A percentile compares a stretch with the other conserved stretches of the same genome.
Conservation (phyloP, 2,113 vertebrate species). For the Trinectes maculatus region DNA sequence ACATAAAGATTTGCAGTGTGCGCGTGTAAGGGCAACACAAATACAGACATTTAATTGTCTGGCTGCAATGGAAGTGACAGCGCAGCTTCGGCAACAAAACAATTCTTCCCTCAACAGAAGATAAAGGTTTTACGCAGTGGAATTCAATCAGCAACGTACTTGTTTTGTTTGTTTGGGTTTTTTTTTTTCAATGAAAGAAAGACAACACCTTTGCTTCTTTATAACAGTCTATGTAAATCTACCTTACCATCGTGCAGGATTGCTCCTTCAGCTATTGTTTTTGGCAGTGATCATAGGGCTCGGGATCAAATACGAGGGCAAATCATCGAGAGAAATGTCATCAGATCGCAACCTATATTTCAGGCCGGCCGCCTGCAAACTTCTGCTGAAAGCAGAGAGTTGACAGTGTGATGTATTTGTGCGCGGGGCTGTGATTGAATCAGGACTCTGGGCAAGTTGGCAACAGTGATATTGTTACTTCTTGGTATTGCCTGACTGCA, state of each 20-base stretch:
- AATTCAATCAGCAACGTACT: slow-evolving; percentile 35
- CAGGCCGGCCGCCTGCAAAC: slow-evolving; percentile 41
- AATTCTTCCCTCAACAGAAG: slow-evolving; percentile 25
- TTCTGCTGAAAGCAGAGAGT: slow-evolving; percentile 39
- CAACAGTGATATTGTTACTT: slow-evolving; percentile 63
- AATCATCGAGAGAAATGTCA: slow-evolving; percentile 33
- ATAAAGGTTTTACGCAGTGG: slow-evolving; percentile 37
- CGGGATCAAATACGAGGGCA: slow-evolving; percentile 25
- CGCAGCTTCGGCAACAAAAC: slow-evolving; percentile 35
- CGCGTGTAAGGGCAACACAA: slow-evolving; percentile 31
- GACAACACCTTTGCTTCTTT: slow-evolving; percentile 17
- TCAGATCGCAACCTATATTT: slow-evolving; percentile 35
- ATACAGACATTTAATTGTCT: slow-evolving; percentile 54
- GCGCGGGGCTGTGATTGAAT: slow-evolving; percentile 61
- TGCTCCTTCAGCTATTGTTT: slow-evolving; percentile 7
- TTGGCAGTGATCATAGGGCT: slow-evolving; percentile 35
- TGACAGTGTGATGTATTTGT: slow-evolving; percentile 51
- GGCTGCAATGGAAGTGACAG: slow-evolving; percentile 49
- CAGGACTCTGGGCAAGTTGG: slow-evolving; percentile 46
- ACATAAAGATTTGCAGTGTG: slow-evolving; percentile 1
- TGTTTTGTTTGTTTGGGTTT: not conserved
- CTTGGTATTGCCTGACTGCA: slow-evolving; percentile 48
- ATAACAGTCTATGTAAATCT: slow-evolving; percentile 39
- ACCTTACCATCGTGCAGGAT: not conserved
- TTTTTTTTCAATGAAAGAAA: slow-evolving; percentile 15